Evolutionary conservation across 2,797 vertebrate species (phyloP).

Genomic region (Leptoclinus maculatus): DNA sequence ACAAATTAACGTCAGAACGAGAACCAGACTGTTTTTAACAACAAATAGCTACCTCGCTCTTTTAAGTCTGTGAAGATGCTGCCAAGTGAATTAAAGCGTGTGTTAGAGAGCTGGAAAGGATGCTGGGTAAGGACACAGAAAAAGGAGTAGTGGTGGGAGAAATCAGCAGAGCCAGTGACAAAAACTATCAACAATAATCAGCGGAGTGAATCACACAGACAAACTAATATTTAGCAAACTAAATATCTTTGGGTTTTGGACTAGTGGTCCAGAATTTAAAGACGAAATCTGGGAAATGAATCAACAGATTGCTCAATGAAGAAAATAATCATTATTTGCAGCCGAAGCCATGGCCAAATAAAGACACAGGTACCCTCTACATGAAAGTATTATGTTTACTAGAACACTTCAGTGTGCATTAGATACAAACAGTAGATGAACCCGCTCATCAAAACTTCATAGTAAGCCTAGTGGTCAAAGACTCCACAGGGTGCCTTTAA

Average conservation of each 20-base stretch:
- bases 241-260: not conserved
- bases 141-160: not conserved
- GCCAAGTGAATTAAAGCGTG: conserved; percentile 38
- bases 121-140: conserved; percentile 8
- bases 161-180: conserved; percentile 19
- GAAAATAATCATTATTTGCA: not conserved
- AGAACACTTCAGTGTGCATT: not conserved
- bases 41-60: conserved; percentile 8
- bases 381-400: not conserved
- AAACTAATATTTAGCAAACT: not conserved
- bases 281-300: not conserved
- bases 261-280: not conserved
- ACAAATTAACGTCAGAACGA: conserved; percentile 56
- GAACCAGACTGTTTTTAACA: conserved; percentile 18
- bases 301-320: not conserved
- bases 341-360: not conserved
- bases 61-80: conserved; percentile 32
- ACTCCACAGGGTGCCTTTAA: not conserved
- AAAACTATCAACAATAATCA: not conserved
- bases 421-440: not conserved
- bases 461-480: not conserved
- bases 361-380: not conserved
- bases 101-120: conserved; percentile 11
- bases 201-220: not conserved
- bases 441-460: not conserved